These are phyloP conservation scores for Phylloscopus whistleri DNA, from an alignment of 2,113 vertebrate species.

Conservation along the genomic window DNA sequence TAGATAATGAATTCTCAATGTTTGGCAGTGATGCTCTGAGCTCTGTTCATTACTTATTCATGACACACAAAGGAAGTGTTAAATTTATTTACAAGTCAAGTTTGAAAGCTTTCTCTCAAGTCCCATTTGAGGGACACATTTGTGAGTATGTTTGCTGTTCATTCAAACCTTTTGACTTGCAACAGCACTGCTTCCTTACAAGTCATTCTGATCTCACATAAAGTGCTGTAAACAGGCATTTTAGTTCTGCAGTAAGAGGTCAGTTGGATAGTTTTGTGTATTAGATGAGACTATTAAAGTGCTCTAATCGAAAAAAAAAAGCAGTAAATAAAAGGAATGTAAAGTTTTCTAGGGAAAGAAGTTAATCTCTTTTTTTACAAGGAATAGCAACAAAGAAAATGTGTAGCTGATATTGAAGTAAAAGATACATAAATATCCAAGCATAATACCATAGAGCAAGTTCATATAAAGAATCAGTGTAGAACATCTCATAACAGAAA, in stretches of 20 bases:
- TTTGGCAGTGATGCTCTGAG: not conserved
- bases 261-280: not conserved
- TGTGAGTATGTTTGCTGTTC: not conserved
- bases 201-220: not conserved
- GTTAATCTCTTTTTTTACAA: not conserved
- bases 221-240: not conserved
- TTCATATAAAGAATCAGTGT: not conserved
- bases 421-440: not conserved
- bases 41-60: not conserved
- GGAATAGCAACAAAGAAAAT: not conserved
- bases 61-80: not conserved
- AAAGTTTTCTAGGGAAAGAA: not conserved
- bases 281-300: not conserved
- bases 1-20: not conserved
- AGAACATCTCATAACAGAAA: not conserved
- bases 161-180: not conserved
- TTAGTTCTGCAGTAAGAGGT: not conserved
- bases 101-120: not conserved
- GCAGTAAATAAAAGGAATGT: not conserved
- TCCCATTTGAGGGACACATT: not conserved
- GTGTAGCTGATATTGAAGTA: fast-evolving
- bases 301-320: not conserved
- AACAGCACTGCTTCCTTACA: not conserved
- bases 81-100: not conserved
- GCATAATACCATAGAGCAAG: not conserved